A percentile compares a stretch with the other conserved stretches of the same genome.
Conservation (phyloP, 2,113 vertebrate species). For the Hemichromis elongatus region DNA sequence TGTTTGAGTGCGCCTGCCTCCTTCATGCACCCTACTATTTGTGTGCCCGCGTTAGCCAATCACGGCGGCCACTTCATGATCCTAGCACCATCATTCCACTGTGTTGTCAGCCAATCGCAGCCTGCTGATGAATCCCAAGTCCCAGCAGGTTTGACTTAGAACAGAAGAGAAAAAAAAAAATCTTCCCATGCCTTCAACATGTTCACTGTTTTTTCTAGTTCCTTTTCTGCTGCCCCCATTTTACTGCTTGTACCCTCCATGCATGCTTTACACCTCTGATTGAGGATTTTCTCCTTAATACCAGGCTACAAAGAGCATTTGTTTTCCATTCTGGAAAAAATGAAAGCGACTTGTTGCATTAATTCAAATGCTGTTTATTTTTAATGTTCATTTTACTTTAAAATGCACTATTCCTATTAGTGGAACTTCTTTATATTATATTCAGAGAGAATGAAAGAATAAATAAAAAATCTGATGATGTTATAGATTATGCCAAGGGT, state of each 20-base stretch:
- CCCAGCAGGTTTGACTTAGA: slow-evolving; percentile 39
- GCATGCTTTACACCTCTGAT: background rate
- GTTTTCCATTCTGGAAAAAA: background rate
- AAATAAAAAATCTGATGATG: background rate
- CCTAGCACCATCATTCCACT: slow-evolving; percentile 61
- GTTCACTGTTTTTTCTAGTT: background rate
- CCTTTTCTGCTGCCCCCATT: background rate
- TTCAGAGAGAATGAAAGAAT: accelerated
- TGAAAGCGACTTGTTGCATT: background rate
- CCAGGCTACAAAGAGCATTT: background rate
- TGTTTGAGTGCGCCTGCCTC: background rate
- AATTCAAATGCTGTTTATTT: background rate
- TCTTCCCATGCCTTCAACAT: slow-evolving; percentile 15
- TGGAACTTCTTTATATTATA: background rate
- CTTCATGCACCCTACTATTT: background rate
- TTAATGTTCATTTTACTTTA: background rate
- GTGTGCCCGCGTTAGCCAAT: slow-evolving; percentile 49
- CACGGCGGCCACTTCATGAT: slow-evolving; percentile 13
- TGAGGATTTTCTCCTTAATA: background rate
- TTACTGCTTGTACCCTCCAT: background rate
- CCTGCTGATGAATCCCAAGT: slow-evolving; percentile 36
- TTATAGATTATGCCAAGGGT: accelerated
- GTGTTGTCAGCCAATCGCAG: slow-evolving; percentile 56
- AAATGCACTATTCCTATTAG: background rate
- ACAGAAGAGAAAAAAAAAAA: background rate